Evolutionary conservation across 2,113 vertebrate species (phyloP), one percentile per base, ranked within the genome.

Genomic region (Oncorhynchus keta): DNA sequence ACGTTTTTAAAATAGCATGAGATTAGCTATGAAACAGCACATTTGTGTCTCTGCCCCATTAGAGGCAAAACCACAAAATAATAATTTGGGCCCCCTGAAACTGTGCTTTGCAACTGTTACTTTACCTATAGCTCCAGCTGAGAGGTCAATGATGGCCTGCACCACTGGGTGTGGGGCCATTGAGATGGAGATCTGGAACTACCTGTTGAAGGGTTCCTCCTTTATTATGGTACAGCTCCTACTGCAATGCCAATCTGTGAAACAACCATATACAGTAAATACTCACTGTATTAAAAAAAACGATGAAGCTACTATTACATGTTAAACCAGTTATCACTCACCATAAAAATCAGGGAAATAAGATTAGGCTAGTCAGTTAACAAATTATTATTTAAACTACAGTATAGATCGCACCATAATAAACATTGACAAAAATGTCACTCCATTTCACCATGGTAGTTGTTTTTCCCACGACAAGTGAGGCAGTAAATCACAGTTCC

Each of bases 71-170:
- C 7, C 32, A 35, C 6, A 35, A 35, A 35, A 7, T 35, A 39
- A 39, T 39, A 39, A 39, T 39, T 39, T 45, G 39, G 9, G 39
- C 9, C 39, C 39, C 39, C 8, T 28, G 2, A 45, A 45, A 45
- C 9, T 45, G 39, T 3, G 39, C 20, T 55, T 39, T 28, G 24
- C 16, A 48, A 8, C 18, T 16, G 11, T n/a, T 35, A 16, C 57
- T 28, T 94, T 94, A 99, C 97, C 97, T 91, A 96, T 89, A 16
- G 97, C 97, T 79, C 97, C 97, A 3, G 97, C 95, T 9, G 95
- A 95, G 64, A 99, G 97, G 90, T 99, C 98, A 30, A 99, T 97
- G 75, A 94, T 84, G 78, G 97, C 98, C 86, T 98, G 98, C 77
- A 99, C 79, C 69, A 86, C 95, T 1, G 96, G 94, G 77, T 95